Conservation (phyloP, 37 sponge, comb jelly and placozoan genomes). For the Spongilla lacustris region DNA sequence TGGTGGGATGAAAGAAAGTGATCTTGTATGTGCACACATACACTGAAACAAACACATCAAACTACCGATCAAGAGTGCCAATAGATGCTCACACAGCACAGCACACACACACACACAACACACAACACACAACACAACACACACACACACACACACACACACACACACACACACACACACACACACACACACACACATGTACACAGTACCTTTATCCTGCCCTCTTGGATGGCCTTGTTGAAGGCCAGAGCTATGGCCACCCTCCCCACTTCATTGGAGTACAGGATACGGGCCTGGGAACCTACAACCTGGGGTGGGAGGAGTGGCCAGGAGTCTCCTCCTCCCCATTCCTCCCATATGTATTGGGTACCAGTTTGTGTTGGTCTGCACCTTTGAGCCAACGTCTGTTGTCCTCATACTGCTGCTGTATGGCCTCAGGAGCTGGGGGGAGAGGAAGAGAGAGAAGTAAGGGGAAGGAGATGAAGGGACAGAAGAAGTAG, state of each 20-base stretch:
- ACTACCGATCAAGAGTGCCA: too few relatives aligned
- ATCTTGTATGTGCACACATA: too few relatives aligned
- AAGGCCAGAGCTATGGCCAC: constrained; percentile 85
- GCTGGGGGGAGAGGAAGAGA: constrained; percentile 19
- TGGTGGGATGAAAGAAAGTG: too few relatives aligned
- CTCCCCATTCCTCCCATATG: background rate
- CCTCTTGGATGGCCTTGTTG: constrained; percentile 90
- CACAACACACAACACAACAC: background rate
- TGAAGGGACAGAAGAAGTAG: background rate
- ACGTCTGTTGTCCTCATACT: constrained; percentile 84
- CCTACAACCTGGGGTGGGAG: constrained; percentile 86
- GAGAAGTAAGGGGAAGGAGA: background rate
- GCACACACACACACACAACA: too few relatives aligned
- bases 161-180: constrained; percentile 3
- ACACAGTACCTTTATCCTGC: constrained; percentile 68
- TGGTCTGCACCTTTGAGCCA: constrained; percentile 93
- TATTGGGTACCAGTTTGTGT: constrained; percentile 80
- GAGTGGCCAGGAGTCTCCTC: background rate
- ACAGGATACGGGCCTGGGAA: constrained; percentile 95
- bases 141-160: background rate
- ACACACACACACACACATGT: constrained; percentile 27
- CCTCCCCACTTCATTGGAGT: constrained; percentile 88
- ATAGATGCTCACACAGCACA: too few relatives aligned
- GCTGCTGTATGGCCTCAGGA: constrained; percentile 66
- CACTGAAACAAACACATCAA: too few relatives aligned